Evolutionary conservation across 2,888 invertebrate species (phyloP).

Genomic region (Embidobia sp.): DNA sequence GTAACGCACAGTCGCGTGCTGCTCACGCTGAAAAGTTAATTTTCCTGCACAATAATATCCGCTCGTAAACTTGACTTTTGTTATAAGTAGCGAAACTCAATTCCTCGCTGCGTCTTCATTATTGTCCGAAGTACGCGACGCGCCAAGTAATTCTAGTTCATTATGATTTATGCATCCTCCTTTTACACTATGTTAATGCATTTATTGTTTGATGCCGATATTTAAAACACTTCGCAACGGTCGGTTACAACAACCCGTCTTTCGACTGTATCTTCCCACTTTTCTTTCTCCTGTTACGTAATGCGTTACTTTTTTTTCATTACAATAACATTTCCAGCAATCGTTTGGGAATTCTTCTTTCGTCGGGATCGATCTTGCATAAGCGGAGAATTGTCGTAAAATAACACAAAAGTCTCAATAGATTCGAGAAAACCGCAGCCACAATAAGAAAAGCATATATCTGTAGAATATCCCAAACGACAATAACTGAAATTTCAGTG

Average conservation of each 20-base stretch:
- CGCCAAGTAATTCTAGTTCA: background rate
- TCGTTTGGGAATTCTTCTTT: no score
- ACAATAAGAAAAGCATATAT: constrained; percentile 28
- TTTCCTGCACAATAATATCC: constrained; percentile 23
- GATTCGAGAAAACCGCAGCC: constrained; percentile 6
- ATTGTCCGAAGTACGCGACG: constrained; percentile 5
- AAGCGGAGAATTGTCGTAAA: constrained; percentile 21
- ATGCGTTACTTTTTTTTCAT: no score
- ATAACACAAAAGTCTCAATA: constrained; percentile 18
- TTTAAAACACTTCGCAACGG: no score
- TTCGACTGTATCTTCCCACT: no score
- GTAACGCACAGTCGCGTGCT: constrained; percentile 33
- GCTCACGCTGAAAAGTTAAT: constrained; percentile 27
- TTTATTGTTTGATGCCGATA: background rate
- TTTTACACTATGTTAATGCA: background rate
- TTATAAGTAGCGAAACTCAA: constrained; percentile 19
- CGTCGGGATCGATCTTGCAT: no score
- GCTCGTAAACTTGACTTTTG: constrained; percentile 15
- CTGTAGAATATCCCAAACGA: constrained; percentile 21
- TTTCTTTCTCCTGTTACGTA: no score
- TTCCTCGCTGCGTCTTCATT: constrained; percentile 9
- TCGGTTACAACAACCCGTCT: no score
- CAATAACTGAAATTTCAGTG: constrained; percentile 54
- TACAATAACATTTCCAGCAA: background rate
- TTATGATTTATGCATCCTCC: background rate